Conservation (phyloP, 2,888 invertebrate genomes). For the Piscicola geometra region DNA sequence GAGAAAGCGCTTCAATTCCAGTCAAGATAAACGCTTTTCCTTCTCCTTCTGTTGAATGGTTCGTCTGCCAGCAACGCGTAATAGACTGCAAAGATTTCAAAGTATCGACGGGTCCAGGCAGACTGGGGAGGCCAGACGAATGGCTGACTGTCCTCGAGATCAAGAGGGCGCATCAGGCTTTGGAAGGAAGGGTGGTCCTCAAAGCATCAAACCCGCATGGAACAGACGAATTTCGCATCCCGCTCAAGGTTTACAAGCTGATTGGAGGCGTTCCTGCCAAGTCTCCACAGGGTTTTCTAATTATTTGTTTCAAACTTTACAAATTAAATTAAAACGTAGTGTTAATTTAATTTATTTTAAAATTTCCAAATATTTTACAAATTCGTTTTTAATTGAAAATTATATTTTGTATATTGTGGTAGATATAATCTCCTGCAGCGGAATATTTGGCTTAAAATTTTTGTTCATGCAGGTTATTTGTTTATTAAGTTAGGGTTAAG, state of each 20-base stretch:
- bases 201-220: neutral
- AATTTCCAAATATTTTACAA: too few species aligned
- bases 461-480: too few species aligned
- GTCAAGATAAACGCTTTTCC: constrained; percentile 25
- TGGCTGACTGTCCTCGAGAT: neutral
- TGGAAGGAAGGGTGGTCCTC: neutral
- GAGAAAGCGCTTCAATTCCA: constrained; percentile 23
- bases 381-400: too few species aligned
- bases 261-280: neutral
- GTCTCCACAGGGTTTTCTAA: neutral
- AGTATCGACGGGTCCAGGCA: constrained; percentile 23
- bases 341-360: too few species aligned
- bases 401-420: too few species aligned
- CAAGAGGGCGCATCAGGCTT: neutral
- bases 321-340: too few species aligned
- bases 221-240: neutral
- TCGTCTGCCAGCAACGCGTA: neutral
- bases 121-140: neutral
- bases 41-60: constrained; percentile 5
- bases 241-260: neutral
- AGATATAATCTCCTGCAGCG: too few species aligned
- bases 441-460: too few species aligned
- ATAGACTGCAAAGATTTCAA: neutral
- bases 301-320: too few species aligned
- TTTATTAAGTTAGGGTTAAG: too few species aligned